Evolutionary conservation across 2,888 invertebrate species (phyloP).

Genomic region (Dinocampus coccinellae): DNA sequence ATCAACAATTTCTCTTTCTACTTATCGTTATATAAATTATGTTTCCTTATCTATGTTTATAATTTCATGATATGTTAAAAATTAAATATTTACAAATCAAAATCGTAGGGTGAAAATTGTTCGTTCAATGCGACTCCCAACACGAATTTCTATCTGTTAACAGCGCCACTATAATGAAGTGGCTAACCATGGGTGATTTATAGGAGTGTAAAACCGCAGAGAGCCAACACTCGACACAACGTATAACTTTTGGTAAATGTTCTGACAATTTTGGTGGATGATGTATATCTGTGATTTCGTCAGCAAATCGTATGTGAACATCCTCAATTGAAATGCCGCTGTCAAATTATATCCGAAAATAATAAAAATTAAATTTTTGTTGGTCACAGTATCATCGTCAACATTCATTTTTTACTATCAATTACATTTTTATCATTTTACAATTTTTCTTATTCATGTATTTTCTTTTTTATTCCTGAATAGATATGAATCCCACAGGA

Average conservation of each 20-base stretch:
- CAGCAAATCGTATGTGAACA: constrained; percentile 16
- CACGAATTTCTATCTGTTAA: constrained; percentile 8
- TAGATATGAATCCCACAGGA: no score
- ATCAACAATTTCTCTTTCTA: not conserved
- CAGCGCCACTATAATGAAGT: constrained; percentile 52
- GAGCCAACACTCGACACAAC: constrained; percentile 26
- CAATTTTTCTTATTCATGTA: no score
- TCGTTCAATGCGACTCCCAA: not conserved
- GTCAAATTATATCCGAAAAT: no score
- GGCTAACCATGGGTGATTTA: constrained; percentile 57
- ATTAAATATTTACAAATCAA: not conserved
- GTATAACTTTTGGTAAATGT: not conserved
- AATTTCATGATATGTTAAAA: not conserved
- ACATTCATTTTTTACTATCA: no score
- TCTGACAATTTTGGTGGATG: constrained; percentile 22
- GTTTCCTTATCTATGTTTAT: not conserved
- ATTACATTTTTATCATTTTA: no score
- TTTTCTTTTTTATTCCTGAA: no score
- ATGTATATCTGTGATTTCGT: constrained; percentile 27
- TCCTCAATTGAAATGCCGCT: not conserved
- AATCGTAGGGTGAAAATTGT: not conserved
- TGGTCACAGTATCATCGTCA: no score
- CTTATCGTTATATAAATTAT: not conserved
- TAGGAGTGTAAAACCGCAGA: constrained; percentile 47
- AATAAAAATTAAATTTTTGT: no score